Conservation (phyloP, 2,888 invertebrate genomes). For the Apoda limacodes region DNA sequence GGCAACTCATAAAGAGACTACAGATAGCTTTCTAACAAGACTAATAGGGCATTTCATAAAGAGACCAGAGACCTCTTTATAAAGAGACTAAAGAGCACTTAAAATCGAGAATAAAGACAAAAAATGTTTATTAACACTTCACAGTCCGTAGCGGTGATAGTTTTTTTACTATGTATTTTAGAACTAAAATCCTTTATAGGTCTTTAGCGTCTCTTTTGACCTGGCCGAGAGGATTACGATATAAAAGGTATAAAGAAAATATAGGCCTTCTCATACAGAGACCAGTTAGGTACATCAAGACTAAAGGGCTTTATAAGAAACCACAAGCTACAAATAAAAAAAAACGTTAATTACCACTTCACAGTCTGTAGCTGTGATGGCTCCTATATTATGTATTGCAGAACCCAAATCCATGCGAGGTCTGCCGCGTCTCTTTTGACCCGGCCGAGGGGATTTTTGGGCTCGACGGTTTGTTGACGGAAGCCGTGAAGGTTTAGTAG, state of each 20-base stretch:
- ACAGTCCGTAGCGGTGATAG: slow-evolving; percentile 41
- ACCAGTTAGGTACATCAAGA: too few species aligned
- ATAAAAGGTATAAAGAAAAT: too few species aligned
- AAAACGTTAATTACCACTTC: slow-evolving; percentile 48
- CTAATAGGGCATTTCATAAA: too few species aligned
- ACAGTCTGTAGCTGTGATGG: slow-evolving; percentile 41
- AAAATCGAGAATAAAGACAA: too few species aligned
- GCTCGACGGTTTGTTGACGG: neutral
- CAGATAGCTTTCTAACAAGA: too few species aligned
- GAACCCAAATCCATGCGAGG: slow-evolving; percentile 25
- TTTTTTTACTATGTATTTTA: slow-evolving; percentile 46
- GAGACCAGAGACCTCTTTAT: too few species aligned
- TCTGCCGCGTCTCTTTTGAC: slow-evolving; percentile 18
- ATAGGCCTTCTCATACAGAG: too few species aligned
- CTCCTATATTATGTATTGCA: slow-evolving; percentile 46
- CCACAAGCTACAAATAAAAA: too few species aligned
- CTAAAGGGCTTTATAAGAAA: too few species aligned
- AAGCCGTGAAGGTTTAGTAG: neutral
- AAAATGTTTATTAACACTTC: slow-evolving; percentile 48
- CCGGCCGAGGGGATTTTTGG: slow-evolving; percentile 8
- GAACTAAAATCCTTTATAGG: slow-evolving; percentile 25
- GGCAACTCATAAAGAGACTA: too few species aligned
- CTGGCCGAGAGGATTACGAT: slow-evolving; percentile 9
- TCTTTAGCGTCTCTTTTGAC: slow-evolving; percentile 18
- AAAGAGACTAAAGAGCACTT: too few species aligned